A percentile compares a stretch with the other conserved stretches of the same genome.
Evolutionary conservation across 2,113 vertebrate genomes (phyloP).

Genomic region (Mystacornis crossleyi): DNA sequence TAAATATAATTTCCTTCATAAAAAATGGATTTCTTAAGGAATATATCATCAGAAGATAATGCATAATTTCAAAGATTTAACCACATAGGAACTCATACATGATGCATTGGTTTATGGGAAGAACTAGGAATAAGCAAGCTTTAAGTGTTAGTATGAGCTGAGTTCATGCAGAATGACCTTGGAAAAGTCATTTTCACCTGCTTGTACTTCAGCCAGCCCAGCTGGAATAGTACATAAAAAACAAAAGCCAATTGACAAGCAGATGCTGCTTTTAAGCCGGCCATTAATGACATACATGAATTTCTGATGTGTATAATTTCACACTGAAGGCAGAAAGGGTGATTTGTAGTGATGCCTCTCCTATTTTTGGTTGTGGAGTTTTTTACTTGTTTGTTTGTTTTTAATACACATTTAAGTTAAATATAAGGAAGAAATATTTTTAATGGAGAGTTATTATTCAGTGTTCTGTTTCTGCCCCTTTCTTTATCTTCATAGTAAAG

Average conservation of each 20-base stretch:
- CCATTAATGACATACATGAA: background rate
- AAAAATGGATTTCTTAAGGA: slow-evolving; percentile 23
- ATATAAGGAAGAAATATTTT: background rate
- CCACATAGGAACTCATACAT: background rate
- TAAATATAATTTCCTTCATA: slow-evolving; percentile 20
- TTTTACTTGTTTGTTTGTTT: background rate
- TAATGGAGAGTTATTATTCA: background rate
- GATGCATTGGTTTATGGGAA: background rate
- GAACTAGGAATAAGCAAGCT: background rate
- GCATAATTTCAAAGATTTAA: slow-evolving; percentile 18
- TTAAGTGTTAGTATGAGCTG: background rate
- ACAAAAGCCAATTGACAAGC: slow-evolving; percentile 8
- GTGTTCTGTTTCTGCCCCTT: background rate
- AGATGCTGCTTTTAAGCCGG: slow-evolving; percentile 21
- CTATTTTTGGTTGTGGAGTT: background rate
- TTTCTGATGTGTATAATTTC: slow-evolving; percentile 1
- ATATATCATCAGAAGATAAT: slow-evolving; percentile 4
- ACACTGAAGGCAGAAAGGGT: background rate
- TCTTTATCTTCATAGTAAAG: background rate
- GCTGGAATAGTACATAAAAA: slow-evolving; percentile 37
- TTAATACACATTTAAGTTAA: background rate
- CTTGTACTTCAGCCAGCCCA: slow-evolving; percentile 20
- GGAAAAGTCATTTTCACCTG: slow-evolving; percentile 50
- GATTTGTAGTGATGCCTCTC: background rate
- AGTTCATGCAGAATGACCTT: slow-evolving; percentile 29